Base-by-base conservation (phyloP, 92 coral and sea anemone species). In the Blastomussa wellsi region DNA sequence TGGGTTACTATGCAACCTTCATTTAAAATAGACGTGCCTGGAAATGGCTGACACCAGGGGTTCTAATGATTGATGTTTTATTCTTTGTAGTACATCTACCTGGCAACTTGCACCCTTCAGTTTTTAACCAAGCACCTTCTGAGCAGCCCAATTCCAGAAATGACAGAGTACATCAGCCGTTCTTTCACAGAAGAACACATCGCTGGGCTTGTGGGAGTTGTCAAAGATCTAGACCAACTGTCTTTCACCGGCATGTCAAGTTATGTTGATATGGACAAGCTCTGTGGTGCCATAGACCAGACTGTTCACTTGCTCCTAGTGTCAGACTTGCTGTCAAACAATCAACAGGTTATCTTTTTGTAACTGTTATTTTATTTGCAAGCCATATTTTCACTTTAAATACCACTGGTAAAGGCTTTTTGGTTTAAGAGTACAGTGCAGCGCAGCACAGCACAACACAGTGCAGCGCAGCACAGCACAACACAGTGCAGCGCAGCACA, bases 21-120 rank as follows among this genome's bases (percentile, higher is more conserved):
- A n/a, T n/a, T n/a, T 51, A 17, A 14, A 51, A 48, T 1, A 12
- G 7, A 51, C 57, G 16, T 51, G 57, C 7, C 16, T 70, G 19
- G 16, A 14, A 24, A 5, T 8, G 3, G 29, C 16, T 65, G 13
- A 65, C 20, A 36, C 42, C 42, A 32, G 74, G 42, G 19, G 11
- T 68, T 68, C 5, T 68, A 17, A 14, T 47, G 14, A 15, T 1
- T 29, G 53, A 29, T n/a, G 31, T 20, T 49, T 83, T 38, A 69
- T 60, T 70, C 19, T 72, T 84, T 72, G 41, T 80, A 97, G 99
- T 94, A 94, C 84, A 78, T 97, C 75, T 90, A 93, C 65, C 81
- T 95, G 84, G 95, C 99, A 74, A 88, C 92, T 32, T 89, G 88
- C 78, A 93, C 95, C n/a, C 80, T 97, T 8, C 97, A 88, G 89